A percentile compares a stretch with the other conserved stretches of the same genome.
Evolutionary conservation across 2,113 vertebrate genomes (phyloP).

Genomic region (Stigmatopora argus): DNA sequence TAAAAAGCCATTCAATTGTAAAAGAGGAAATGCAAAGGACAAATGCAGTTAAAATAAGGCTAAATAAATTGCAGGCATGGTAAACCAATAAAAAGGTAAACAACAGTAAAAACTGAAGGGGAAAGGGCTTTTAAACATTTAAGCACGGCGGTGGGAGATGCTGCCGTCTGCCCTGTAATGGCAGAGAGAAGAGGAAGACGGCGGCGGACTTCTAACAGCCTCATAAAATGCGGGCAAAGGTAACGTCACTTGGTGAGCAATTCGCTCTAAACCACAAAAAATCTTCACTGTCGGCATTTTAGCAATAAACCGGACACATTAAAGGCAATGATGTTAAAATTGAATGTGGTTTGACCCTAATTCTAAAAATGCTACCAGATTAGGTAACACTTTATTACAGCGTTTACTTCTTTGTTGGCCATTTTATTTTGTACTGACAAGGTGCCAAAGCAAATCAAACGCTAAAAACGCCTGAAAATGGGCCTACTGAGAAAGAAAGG

Average conservation of each 20-base stretch:
- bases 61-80: constrained; percentile 41
- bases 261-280: constrained; percentile 13
- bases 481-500: constrained; percentile 32
- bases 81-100: constrained; percentile 62
- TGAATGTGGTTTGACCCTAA: background rate
- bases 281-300: background rate
- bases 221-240: constrained; percentile 57
- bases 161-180: constrained; percentile 53
- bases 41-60: constrained; percentile 31
- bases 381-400: constrained; percentile 39
- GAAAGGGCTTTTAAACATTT: constrained; percentile 68
- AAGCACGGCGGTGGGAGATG: constrained; percentile 44
- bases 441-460: constrained; percentile 60
- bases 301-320: background rate
- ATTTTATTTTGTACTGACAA: constrained; percentile 59
- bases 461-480: constrained; percentile 56
- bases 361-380: no score
- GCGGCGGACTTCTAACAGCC: constrained; percentile 51
- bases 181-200: constrained; percentile 30
- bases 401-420: constrained; percentile 56
- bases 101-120: constrained; percentile 55
- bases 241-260: constrained; percentile 44
- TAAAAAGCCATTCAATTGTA: constrained; percentile 7
- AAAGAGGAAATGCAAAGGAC: constrained; percentile 20
- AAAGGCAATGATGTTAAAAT: background rate